These are phyloP conservation scores for Lordiphosa clarofinis DNA, from an alignment of 1,140 invertebrate genomes.

Conservation along the genomic window DNA sequence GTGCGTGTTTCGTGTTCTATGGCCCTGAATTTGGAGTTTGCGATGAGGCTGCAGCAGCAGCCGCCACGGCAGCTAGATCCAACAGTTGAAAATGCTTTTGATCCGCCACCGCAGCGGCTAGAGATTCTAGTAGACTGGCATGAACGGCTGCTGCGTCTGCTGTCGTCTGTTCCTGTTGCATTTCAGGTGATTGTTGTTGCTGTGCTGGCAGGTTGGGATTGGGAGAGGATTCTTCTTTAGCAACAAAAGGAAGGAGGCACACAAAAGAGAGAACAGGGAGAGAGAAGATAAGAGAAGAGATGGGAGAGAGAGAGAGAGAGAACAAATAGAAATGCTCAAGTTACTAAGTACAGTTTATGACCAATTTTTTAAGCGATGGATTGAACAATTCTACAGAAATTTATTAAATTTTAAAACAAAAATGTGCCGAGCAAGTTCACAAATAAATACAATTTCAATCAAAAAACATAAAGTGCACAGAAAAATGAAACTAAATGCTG, in stretches of 20 bases:
- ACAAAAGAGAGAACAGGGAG: conserved; percentile 29
- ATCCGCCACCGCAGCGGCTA: conserved; percentile 65
- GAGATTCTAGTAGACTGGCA: conserved; percentile 59
- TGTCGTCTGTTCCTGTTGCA: conserved; percentile 36
- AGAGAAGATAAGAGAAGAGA: conserved; percentile 19
- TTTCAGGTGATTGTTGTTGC: conserved; percentile 31
- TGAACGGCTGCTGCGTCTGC: conserved; percentile 59
- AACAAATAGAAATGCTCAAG: conserved; percentile 43
- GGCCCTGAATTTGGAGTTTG: conserved; percentile 49
- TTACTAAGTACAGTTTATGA: conserved; percentile 23
- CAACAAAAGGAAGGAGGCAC: conserved; percentile 25
- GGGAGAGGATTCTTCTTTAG: conserved; percentile 45
- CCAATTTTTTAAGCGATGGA: too few species aligned
- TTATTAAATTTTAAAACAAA: too few species aligned
- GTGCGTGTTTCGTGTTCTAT: conserved; percentile 26
- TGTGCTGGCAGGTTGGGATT: conserved; percentile 53
- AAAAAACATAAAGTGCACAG: conserved; percentile 4
- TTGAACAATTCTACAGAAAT: too few species aligned
- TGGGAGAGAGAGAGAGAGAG: conserved; percentile 35
- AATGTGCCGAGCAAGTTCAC: too few species aligned
- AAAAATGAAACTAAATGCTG: not conserved
- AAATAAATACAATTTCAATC: conserved; percentile 1
- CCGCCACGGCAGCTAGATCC: conserved; percentile 64
- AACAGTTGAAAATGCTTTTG: conserved; percentile 71
- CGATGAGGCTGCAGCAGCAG: conserved; percentile 56